Conservation (phyloP, 2,888 invertebrate species). For the Watsonalla cultraria region DNA sequence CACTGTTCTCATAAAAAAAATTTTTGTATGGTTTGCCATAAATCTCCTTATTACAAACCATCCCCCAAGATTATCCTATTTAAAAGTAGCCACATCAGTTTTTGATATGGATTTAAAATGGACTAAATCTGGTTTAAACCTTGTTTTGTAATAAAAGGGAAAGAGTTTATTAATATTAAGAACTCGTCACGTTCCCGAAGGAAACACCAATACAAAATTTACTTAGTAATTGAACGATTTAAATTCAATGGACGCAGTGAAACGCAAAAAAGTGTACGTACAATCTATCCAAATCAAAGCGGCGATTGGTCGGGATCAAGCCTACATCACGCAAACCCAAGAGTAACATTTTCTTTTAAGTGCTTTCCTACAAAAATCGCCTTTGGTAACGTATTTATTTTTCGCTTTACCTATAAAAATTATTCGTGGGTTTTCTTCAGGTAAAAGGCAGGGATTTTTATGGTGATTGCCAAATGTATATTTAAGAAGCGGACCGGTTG, state of each 20-base stretch:
- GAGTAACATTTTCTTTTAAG: constrained; percentile 12
- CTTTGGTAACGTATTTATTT: constrained; percentile 9
- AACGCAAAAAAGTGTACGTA: constrained; percentile 15
- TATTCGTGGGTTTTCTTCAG: neutral
- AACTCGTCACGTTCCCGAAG: too few species aligned
- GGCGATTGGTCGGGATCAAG: constrained; percentile 9
- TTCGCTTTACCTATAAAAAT: neutral
- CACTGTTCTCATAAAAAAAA: too few species aligned
- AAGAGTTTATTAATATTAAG: too few species aligned
- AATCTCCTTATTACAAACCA: too few species aligned
- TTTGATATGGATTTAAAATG: too few species aligned
- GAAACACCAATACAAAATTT: neutral
- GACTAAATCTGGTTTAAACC: too few species aligned
- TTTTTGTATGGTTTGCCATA: too few species aligned
- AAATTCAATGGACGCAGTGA: constrained; percentile 7
- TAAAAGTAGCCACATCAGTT: too few species aligned
- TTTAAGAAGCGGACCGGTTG: neutral
- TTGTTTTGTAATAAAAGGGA: too few species aligned
- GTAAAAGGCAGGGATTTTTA: constrained; percentile 5
- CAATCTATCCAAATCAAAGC: constrained; percentile 18
- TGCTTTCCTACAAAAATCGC: constrained; percentile 8
- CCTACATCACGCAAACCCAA: constrained; percentile 6
- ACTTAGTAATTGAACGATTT: constrained; percentile 15
- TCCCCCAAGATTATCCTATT: constrained; percentile 7
- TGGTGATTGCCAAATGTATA: constrained; percentile 3